Evolutionary conservation across 2,113 vertebrate species (phyloP).

Genomic region (Tachuris rubrigastra): DNA sequence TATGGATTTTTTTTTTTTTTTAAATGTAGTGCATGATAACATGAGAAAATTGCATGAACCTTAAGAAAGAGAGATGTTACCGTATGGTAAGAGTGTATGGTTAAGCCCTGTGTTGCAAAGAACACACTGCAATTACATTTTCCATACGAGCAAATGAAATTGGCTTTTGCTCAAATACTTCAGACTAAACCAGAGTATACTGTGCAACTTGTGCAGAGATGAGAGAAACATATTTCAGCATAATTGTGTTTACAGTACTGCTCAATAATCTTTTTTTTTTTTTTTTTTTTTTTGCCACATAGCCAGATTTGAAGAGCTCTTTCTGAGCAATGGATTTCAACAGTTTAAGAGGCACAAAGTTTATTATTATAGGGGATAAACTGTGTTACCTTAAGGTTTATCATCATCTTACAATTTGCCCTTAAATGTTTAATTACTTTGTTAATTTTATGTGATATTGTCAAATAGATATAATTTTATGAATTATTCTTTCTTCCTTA

Average conservation of each 20-base stretch:
- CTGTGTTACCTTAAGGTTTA: not conserved
- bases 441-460: not conserved
- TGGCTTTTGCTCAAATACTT: not conserved
- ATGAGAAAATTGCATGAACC: not conserved
- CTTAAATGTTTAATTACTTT: not conserved
- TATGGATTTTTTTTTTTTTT: too few species aligned
- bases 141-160: not conserved
- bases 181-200: not conserved
- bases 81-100: accelerated
- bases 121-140: not conserved
- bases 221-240: not conserved
- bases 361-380: not conserved
- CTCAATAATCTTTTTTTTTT: not conserved
- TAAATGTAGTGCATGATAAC: not conserved
- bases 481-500: not conserved
- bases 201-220: not conserved
- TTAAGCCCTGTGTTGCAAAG: not conserved
- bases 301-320: not conserved
- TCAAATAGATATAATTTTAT: not conserved
- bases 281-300: not conserved
- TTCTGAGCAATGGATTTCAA: not conserved
- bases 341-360: not conserved
- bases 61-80: not conserved
- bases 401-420: not conserved
- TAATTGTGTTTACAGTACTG: not conserved